A percentile compares a stretch with the other conserved stretches of the same genome.
These are phyloP conservation scores for Acromyrmex charruanus DNA, from an alignment of 1,140 invertebrate species.

Conservation along the genomic window DNA sequence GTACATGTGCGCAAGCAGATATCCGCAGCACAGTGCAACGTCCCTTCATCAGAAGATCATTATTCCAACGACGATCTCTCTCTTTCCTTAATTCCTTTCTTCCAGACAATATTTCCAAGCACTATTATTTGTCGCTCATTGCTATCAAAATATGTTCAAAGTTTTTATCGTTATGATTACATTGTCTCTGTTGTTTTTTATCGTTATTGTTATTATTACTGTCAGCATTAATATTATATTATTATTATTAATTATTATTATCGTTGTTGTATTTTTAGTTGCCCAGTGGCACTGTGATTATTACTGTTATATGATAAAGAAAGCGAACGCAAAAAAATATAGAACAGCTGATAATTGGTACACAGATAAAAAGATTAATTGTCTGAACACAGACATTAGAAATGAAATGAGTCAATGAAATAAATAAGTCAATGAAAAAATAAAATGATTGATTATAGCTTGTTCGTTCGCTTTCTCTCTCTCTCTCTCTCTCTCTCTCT, in stretches of 20 bases:
- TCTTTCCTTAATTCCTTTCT: background rate
- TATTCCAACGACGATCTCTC: constrained; percentile 2
- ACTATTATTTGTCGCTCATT: constrained; percentile 59
- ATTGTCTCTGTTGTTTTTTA: constrained; percentile 42
- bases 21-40: constrained; percentile 50
- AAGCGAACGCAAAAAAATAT: constrained; percentile 18
- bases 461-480: constrained; percentile 30
- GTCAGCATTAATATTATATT: constrained; percentile 1
- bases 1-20: constrained; percentile 60
- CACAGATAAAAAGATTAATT: background rate
- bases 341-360: background rate
- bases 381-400: too few species aligned
- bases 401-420: background rate
- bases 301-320: constrained; percentile 35
- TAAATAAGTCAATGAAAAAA: background rate
- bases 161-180: constrained; percentile 51
- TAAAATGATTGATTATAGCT: background rate
- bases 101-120: constrained; percentile 52
- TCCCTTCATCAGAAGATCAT: constrained; percentile 57
- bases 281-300: constrained; percentile 16
- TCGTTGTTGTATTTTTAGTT: constrained; percentile 43
- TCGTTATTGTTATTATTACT: constrained; percentile 46
- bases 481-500: background rate
- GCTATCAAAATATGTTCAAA: constrained; percentile 57
- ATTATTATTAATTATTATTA: constrained; percentile 40